A percentile compares a stretch with the other conserved stretches of the same genome.
phyloP scores from a whole-genome alignment of 2,113 vertebrate species.

The Pelodiscus sinensis region DNA sequence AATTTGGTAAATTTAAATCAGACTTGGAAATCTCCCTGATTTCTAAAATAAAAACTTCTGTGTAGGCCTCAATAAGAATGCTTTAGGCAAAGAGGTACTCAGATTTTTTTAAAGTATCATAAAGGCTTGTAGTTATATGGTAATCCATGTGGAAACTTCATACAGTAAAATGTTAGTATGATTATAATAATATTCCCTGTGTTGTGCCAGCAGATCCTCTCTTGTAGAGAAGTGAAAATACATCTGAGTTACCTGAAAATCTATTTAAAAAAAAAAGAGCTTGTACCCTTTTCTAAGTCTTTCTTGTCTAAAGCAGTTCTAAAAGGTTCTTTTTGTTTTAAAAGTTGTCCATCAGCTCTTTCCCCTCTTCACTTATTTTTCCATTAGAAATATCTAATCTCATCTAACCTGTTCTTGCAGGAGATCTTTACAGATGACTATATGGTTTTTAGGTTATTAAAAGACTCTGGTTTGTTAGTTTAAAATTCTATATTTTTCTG shows the following conservation, averaged over 20 bases:
- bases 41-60: background rate
- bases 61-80: background rate
- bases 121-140: background rate
- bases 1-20: background rate
- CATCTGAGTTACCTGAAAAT: background rate
- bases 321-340: background rate
- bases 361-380: too few species aligned
- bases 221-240: background rate
- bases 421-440: background rate
- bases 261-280: background rate
- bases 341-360: background rate
- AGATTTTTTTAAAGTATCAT: background rate
- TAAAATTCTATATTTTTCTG: background rate
- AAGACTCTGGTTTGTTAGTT: background rate
- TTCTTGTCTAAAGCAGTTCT: background rate
- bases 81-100: background rate
- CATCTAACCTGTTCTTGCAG: too few species aligned
- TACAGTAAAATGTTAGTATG: background rate
- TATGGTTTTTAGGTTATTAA: too few species aligned
- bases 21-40: background rate
- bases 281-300: background rate
- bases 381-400: too few species aligned
- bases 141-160: background rate
- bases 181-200: background rate
- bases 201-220: background rate